Evolutionary conservation across 2,797 vertebrate species (phyloP).

Genomic region (Rhynchonycteris naso): DNA sequence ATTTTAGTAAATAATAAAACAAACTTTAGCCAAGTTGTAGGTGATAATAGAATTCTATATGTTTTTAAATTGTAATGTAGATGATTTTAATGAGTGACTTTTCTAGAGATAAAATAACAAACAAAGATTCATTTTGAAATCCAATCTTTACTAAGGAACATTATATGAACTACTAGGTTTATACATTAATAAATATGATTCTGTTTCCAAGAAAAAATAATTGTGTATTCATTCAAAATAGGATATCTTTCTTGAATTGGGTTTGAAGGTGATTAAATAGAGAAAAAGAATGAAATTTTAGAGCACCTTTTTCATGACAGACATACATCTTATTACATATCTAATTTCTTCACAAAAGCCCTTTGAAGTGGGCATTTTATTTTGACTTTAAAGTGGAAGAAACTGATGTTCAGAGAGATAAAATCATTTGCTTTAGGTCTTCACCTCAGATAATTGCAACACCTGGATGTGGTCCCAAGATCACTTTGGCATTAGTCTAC

Average conservation of each 20-base stretch:
- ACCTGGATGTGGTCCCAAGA: not conserved
- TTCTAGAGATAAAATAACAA: slow-evolving; percentile 26
- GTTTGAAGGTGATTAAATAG: not conserved
- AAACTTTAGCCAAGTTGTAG: not conserved
- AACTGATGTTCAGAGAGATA: not conserved
- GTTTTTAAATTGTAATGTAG: slow-evolving; percentile 16
- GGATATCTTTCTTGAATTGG: not conserved
- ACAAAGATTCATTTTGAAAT: slow-evolving; percentile 39
- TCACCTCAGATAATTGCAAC: not conserved
- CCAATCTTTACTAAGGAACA: not conserved
- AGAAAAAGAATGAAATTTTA: slow-evolving; percentile 3
- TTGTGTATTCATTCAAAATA: not conserved
- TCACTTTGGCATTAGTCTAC: not conserved
- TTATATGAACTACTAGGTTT: not conserved
- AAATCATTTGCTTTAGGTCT: slow-evolving; percentile 7
- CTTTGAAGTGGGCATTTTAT: not conserved
- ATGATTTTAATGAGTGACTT: not conserved
- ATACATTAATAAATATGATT: not conserved
- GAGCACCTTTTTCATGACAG: not conserved
- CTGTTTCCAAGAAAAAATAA: slow-evolving; percentile 38
- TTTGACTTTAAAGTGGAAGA: slow-evolving; percentile 26
- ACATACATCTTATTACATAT: not conserved
- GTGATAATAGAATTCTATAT: not conserved
- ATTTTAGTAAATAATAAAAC: slow-evolving; percentile 7
- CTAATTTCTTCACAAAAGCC: not conserved